phyloP scores from a whole-genome alignment of 2,888 invertebrate genomes.

The Dromius quadrimaculatus region DNA sequence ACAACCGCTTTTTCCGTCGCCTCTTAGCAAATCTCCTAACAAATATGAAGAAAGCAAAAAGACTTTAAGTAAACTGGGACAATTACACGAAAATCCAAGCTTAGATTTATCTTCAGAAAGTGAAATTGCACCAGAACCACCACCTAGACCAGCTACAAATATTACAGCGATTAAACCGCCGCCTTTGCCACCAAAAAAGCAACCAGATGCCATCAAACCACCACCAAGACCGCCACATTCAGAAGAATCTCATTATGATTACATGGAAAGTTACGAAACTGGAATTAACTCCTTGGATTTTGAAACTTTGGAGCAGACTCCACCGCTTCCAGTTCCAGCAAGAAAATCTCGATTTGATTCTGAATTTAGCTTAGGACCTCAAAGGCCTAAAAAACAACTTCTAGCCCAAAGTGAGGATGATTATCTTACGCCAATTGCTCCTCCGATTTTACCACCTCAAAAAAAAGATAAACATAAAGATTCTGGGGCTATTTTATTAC shows the following conservation, averaged over 20 bases:
- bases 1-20: constrained; percentile 55
- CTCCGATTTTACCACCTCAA: constrained; percentile 68
- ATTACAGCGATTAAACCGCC: constrained; percentile 76
- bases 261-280: constrained; percentile 68
- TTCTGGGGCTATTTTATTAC: constrained; percentile 66
- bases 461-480: constrained; percentile 57
- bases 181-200: constrained; percentile 80
- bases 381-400: constrained; percentile 62
- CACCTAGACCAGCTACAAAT: constrained; percentile 76
- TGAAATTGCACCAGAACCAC: constrained; percentile 73
- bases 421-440: constrained; percentile 76
- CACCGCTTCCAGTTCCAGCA: constrained; percentile 74
- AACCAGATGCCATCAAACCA: constrained; percentile 73
- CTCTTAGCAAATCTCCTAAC: constrained; percentile 60
- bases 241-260: constrained; percentile 70
- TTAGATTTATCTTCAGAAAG: constrained; percentile 64
- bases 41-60: constrained; percentile 56
- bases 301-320: constrained; percentile 65
- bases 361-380: constrained; percentile 65
- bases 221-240: constrained; percentile 74
- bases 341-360: constrained; percentile 69
- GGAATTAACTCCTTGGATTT: constrained; percentile 53
- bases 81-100: constrained; percentile 62
- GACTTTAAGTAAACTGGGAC: constrained; percentile 53
- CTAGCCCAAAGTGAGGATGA: constrained; percentile 69